Conservation (phyloP, 92 coral and sea anemone species). For the Actinernus sp. region DNA sequence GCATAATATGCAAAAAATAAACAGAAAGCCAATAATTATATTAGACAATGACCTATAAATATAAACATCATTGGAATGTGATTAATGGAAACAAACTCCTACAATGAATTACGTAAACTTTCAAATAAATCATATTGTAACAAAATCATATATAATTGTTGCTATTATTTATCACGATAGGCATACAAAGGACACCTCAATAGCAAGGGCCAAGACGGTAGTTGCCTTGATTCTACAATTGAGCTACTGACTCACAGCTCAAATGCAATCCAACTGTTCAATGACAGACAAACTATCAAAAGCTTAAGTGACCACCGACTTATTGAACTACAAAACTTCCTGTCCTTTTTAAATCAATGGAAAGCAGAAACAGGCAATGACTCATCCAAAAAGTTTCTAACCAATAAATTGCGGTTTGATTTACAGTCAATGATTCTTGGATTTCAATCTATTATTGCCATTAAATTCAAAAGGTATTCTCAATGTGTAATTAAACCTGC, state of each 20-base stretch:
- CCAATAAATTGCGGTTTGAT: constrained; percentile 57
- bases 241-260: constrained; percentile 39
- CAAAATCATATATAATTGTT: no score
- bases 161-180: not conserved
- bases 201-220: constrained; percentile 46
- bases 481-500: constrained; percentile 36
- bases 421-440: constrained; percentile 46
- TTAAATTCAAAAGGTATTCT: constrained; percentile 22
- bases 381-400: constrained; percentile 22
- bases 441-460: constrained; percentile 10
- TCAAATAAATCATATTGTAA: no score
- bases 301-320: constrained; percentile 25
- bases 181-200: constrained; percentile 38
- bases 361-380: constrained; percentile 22
- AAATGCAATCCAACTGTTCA: constrained; percentile 20
- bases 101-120: no score
- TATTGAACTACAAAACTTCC: constrained; percentile 11
- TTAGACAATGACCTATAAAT: no score
- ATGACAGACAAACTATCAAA: constrained; percentile 26
- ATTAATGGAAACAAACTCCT: no score
- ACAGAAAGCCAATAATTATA: no score
- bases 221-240: constrained; percentile 15
- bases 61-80: no score
- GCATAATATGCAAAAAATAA: no score
- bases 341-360: constrained; percentile 22